phyloP scores from a whole-genome alignment of 2,797 vertebrate species.

The Monodelphis domestica region DNA sequence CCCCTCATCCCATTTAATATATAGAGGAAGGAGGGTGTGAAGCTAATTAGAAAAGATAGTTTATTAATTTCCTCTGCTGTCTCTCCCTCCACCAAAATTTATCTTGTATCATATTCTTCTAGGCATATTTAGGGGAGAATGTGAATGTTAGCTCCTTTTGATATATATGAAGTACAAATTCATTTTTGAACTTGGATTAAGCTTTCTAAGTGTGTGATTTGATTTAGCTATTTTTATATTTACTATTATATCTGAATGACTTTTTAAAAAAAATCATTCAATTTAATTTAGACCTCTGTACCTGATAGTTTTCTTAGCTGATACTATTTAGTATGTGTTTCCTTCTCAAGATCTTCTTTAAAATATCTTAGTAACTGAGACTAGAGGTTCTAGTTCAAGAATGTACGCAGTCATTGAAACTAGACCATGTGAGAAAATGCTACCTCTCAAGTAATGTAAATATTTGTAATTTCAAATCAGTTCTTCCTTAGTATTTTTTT shows the following conservation, averaged over 20 bases:
- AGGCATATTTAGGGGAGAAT: slow-evolving; percentile 26
- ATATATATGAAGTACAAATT: slow-evolving; percentile 35
- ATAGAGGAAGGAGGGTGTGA: neutral
- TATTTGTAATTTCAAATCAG: slow-evolving; percentile 85
- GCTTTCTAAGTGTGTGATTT: slow-evolving; percentile 17
- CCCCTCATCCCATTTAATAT: neutral
- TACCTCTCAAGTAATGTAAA: slow-evolving; percentile 74
- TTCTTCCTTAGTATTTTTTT: slow-evolving; percentile 80
- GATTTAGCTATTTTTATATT: slow-evolving; percentile 44
- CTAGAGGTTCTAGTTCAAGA: slow-evolving; percentile 45
- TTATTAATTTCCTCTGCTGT: neutral
- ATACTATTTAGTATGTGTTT: neutral
- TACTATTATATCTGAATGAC: slow-evolving; percentile 40
- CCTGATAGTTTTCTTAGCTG: slow-evolving; percentile 33
- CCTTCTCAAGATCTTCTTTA: slow-evolving; percentile 66
- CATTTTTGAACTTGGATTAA: slow-evolving; percentile 6
- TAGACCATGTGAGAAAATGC: slow-evolving; percentile 59
- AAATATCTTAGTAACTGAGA: slow-evolving; percentile 64
- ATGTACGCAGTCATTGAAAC: slow-evolving; percentile 54
- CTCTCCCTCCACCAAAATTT: neutral
- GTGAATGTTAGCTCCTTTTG: neutral
- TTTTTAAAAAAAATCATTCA: slow-evolving; percentile 30
- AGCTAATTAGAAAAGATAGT: neutral
- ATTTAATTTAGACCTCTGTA: slow-evolving; percentile 43
- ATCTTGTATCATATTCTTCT: neutral